Base-by-base conservation (phyloP, 2,113 vertebrate genomes). In the Corydoras sp. region DNA sequence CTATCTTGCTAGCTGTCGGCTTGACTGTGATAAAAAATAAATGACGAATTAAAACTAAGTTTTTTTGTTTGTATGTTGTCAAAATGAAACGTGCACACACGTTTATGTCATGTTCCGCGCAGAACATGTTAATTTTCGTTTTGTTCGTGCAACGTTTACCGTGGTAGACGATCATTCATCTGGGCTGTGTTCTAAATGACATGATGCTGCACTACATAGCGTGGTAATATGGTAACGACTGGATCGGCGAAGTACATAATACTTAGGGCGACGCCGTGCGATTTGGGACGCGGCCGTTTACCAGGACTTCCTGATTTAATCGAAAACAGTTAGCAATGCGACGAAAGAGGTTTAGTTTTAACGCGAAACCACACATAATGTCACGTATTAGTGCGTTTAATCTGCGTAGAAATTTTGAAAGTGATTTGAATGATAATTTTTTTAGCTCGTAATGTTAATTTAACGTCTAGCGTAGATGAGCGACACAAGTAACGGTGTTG, bases 1-100 rank as follows among this genome's bases (percentile, higher is more conserved):
- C 61, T 54, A 56, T 60, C 30, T 11, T 3, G 72, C 71, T 73
- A 73, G 53, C 71, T 29, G 35, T 43, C 35, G 35, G 35, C 4
- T 43, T 43, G 35, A 43, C 35, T 43, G 35, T 43, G 35, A 43
- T 43, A 43, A 5, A 43, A 43, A 43, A 43, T 43, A 43, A 1
- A 43, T 43, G 35, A 43, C 35, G 2, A 43, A 43, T 43, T 43
- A 5, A 43, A 43, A 43, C 18, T 24, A 43, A 43, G 0, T 43
- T 4, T 4, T 1, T 43, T 43, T 5, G 35, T 43, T 43, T 43
- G 35, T 43, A 43, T 43, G 35, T 43, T 43, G 35, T 43, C 35
- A 43, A 8, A 43, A 43, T 43, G 4, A n/a, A 56, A 56, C 54
- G 12, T 56, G 11, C 54, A 5, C 5, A 3, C 2, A 56, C 14